Evolutionary conservation across 2,888 invertebrate genomes (phyloP), one percentile per base, ranked within the genome.

Genomic region (Pyrgus malvae): DNA sequence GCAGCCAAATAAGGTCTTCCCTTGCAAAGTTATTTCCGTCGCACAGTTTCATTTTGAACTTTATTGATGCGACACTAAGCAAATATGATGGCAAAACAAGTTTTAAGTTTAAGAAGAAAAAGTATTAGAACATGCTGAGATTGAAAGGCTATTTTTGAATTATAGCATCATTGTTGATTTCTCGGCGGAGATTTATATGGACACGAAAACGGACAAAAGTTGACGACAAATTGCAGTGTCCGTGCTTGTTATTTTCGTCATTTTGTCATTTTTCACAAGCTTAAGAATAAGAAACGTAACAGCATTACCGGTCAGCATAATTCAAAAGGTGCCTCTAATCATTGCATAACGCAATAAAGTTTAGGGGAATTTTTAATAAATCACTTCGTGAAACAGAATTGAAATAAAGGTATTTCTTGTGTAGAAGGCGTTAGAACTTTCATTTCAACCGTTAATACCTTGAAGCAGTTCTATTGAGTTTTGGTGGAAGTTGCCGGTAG

Each of bases 201-300:
- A 44, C 21, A 27, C 16, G 29, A 21, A 40, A 8, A 27, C 8
- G 2, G 9, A 45, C 33, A 31, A 45, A 45, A 38, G 37, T 19
- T 38, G 53, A 21, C 37, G 53, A 53, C 53, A 53, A 53, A 53
- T 53, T 53, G 29, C 25, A 41, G 23, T 51, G 25, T 27, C 19
- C 2, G 35, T 29, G 11, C 2, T 25, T 17, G 33, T 23, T 11
- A 14, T 14, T 42, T 17, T 21, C 35, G 14, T 4, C 21, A 21
- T 21, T 27, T 2, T 6, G 6, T 27, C 8, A 7, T 31, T 29
- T 38, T 19, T n/a, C 31, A 6, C 2, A 8, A 27, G 2, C 3
- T 11, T 2, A 3, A 11, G 31, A n/a, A 31, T 11, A 31, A 6
- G 12, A 11, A 31, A 6, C 3, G 31, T 3, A 31, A 31, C n/a